Percentiles rank a stretch among this genome's conserved stretches.
Conservation (phyloP, 1,140 invertebrate species). For the Heterodera carotae region DNA sequence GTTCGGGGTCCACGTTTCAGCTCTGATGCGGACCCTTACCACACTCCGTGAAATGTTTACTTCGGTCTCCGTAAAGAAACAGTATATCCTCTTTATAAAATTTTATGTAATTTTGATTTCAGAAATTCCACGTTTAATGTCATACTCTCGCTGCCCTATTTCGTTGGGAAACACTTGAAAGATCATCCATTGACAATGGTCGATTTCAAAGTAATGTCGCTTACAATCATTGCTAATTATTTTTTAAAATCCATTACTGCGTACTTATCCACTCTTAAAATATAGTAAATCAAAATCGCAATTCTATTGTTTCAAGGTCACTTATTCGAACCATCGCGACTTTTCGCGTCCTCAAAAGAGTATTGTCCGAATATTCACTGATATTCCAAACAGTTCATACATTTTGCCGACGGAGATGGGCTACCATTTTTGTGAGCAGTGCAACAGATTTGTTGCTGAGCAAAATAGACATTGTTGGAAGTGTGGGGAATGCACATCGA, state of each 20-base stretch:
- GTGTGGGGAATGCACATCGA: constrained; percentile 35
- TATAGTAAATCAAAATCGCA: constrained; percentile 26
- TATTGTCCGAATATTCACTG: constrained; percentile 45
- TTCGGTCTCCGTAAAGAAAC: constrained; percentile 8
- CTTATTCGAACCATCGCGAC: constrained; percentile 37
- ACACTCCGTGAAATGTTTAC: constrained; percentile 23
- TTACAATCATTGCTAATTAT: no score
- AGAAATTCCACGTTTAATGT: constrained; percentile 16
- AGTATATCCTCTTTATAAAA: background rate
- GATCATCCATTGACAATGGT: constrained; percentile 38
- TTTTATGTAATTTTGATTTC: background rate
- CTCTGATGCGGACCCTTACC: constrained; percentile 32
- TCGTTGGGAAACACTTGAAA: constrained; percentile 37
- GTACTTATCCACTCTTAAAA: constrained; percentile 3
- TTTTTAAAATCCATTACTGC: constrained; percentile 13
- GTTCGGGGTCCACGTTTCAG: constrained; percentile 35
- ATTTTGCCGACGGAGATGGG: constrained; percentile 21
- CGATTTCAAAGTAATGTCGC: constrained; percentile 39
- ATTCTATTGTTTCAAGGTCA: constrained; percentile 40
- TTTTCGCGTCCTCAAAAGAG: constrained; percentile 28
- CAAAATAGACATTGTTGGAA: constrained; percentile 38
- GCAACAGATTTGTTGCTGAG: constrained; percentile 29
- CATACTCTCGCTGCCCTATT: constrained; percentile 37
- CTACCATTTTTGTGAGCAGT: constrained; percentile 36
- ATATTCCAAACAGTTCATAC: constrained; percentile 38